Evolutionary conservation across 2,888 invertebrate genomes (phyloP).

Genomic region (Leptogaster cylindrica): DNA sequence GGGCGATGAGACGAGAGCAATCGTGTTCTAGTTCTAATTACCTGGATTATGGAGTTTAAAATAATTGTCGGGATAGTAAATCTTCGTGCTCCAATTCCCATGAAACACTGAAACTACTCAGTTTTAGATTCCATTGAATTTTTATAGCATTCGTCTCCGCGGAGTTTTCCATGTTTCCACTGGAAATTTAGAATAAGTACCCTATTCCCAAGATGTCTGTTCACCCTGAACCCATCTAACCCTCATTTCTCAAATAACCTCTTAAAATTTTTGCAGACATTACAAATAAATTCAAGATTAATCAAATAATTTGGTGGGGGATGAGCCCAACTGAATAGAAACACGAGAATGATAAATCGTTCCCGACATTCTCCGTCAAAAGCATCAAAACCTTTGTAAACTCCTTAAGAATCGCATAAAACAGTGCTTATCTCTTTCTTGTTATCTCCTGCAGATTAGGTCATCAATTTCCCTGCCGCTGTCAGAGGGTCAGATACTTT

Average conservation of each 20-base stretch:
- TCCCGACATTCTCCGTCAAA: slow-evolving; percentile 12
- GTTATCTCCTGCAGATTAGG: slow-evolving; percentile 19
- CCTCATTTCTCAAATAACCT: slow-evolving; percentile 1
- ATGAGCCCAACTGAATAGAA: neutral
- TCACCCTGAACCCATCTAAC: neutral
- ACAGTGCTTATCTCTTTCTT: slow-evolving; percentile 21
- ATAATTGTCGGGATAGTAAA: too few species aligned
- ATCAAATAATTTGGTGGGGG: slow-evolving; percentile 9
- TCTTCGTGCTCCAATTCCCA: too few species aligned
- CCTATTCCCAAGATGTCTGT: neutral
- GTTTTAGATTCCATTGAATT: too few species aligned
- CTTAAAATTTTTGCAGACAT: too few species aligned
- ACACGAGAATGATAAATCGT: slow-evolving; percentile 23
- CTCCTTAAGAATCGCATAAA: slow-evolving; percentile 9
- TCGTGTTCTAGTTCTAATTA: too few species aligned
- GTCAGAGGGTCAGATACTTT: too few species aligned
- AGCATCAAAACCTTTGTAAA: slow-evolving; percentile 24
- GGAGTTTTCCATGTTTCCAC: too few species aligned
- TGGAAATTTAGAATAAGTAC: neutral
- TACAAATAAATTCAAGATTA: slow-evolving; percentile 15
- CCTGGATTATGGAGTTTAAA: too few species aligned
- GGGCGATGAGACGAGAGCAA: too few species aligned
- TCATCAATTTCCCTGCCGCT: slow-evolving; percentile 35
- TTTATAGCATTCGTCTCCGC: too few species aligned
- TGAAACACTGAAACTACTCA: too few species aligned